Evolutionary conservation across 1,140 invertebrate species (phyloP), one percentile per base, ranked within the genome.

Genomic region (Drosophila saltans): DNA sequence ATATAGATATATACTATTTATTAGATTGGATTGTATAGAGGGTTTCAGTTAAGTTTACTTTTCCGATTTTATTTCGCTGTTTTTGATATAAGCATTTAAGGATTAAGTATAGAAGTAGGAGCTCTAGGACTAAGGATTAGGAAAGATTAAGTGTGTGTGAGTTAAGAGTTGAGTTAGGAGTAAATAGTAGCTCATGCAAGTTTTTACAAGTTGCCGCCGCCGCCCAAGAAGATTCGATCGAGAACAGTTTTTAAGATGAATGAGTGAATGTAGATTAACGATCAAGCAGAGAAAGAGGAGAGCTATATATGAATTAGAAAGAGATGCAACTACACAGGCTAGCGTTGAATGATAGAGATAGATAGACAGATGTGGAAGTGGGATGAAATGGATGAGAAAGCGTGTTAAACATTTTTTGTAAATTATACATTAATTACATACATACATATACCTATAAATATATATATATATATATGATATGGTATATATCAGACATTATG

Each of bases 161-260:
- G 21, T 26, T 26, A 24, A 48, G 58, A 40, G 21, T 60, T 60
- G 39, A 26, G 36, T 52, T 74, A 74, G 60, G 57, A 48, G 45
- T 48, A 4, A n/a, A 28, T 21, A 10, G 41, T 16, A 26, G 26
- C 40, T 43, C 40, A 41, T 59, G 9, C 40, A 66, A 58, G 73
- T 69, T 76, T 77, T 66, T 77, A 77, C 67, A 76, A 77, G 61
- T 70, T 77, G 75, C 75, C 75, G 75, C 75, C 75, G 75, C 75
- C 75, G 75, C 75, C 75, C 75, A 77, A 77, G 57, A 77, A 59
- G 36, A 52, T 52, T 10, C 45, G 21, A 48, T 48, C 16, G 43
- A 48, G 6, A 48, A 8, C 5, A 16, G 6, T 48, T 21, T 40
- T 40, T 40, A 40, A 40, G 7, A 75, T 63, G 1, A 45, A 75